Conservation (phyloP, 2,797 vertebrate genomes). For the Rhinoraja longicauda region DNA sequence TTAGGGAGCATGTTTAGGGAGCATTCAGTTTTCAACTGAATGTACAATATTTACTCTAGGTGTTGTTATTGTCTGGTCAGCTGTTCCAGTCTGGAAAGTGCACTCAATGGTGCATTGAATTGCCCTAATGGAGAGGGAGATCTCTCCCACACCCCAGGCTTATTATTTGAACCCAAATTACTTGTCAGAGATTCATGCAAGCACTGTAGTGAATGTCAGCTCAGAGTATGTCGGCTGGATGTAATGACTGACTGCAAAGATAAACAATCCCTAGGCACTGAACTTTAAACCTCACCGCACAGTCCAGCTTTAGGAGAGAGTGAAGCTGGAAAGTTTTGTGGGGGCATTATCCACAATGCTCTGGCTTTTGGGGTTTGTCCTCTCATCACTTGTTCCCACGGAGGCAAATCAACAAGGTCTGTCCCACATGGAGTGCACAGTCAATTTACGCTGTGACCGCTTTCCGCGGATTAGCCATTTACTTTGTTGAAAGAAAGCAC, state of each 20-base stretch:
- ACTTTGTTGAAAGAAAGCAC: neutral
- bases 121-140: neutral
- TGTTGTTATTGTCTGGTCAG: no score
- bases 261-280: conserved; percentile 42
- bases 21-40: no score
- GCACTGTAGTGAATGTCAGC: neutral
- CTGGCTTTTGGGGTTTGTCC: conserved; percentile 1
- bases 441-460: no score
- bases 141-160: neutral
- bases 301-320: neutral
- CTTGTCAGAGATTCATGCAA: neutral
- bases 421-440: neutral
- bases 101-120: neutral
- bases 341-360: neutral
- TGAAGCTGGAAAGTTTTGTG: neutral
- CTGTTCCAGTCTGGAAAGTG: no score
- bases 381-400: neutral
- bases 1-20: no score
- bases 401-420: conserved; percentile 21
- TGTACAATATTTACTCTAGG: no score
- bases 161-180: neutral
- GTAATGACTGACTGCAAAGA: neutral
- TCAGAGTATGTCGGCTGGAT: neutral
- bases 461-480: neutral
- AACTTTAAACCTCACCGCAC: conserved; percentile 52